These are phyloP conservation scores for Cryptosula pallasiana DNA, from an alignment of 2,888 invertebrate species.

Conservation along the genomic window DNA sequence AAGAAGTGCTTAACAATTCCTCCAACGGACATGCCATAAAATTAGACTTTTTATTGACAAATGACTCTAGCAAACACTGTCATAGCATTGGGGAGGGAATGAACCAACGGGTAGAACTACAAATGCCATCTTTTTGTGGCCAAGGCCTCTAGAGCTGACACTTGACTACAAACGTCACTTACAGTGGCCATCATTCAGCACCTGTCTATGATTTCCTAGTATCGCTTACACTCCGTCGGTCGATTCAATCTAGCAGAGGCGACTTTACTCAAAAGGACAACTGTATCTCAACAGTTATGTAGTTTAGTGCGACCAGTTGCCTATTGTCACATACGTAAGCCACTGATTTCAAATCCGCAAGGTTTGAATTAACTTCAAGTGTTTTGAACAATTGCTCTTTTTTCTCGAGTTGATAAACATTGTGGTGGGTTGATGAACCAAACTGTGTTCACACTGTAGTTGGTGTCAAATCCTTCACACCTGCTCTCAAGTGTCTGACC, in stretches of 20 bases:
- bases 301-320: background rate
- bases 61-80: background rate
- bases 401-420: slow-evolving; percentile 12
- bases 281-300: background rate
- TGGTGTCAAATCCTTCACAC: slow-evolving; percentile 12
- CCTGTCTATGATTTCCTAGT: background rate
- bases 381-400: background rate
- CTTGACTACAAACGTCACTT: background rate
- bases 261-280: too few relatives aligned
- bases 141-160: background rate
- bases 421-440: background rate
- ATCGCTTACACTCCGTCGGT: background rate
- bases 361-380: background rate
- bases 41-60: slow-evolving; percentile 9
- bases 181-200: background rate
- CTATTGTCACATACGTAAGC: background rate
- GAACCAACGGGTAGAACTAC: background rate
- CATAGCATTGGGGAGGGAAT: background rate
- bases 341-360: background rate
- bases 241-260: background rate
- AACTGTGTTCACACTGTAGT: background rate
- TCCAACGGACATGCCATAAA: background rate
- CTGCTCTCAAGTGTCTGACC: slow-evolving; percentile 11
- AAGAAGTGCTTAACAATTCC: background rate
- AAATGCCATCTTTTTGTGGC: slow-evolving; percentile 17